Evolutionary conservation across 2,113 vertebrate species (phyloP).

Genomic region (Cyanocitta stelleri): DNA sequence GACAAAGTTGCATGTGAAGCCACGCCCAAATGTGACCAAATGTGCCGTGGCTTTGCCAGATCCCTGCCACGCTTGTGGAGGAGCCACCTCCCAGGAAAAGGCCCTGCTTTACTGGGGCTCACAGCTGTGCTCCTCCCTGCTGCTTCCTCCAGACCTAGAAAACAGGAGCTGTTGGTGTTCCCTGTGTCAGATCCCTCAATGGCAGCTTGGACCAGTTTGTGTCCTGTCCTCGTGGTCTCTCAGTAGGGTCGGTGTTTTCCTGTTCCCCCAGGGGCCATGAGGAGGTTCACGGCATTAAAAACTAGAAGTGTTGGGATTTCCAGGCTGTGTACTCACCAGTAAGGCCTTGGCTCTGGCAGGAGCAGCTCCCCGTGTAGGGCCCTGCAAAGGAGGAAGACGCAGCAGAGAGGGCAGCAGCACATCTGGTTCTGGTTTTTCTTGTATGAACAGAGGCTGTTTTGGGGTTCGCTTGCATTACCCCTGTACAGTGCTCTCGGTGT

Average conservation of each 20-base stretch:
- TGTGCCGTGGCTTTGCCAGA: rapidly evolving
- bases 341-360: not conserved
- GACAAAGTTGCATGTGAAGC: not conserved
- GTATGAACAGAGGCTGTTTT: not conserved
- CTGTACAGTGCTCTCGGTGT: rapidly evolving
- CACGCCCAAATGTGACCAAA: rapidly evolving
- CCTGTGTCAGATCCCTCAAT: rapidly evolving
- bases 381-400: not conserved
- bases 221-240: not conserved
- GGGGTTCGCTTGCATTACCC: not conserved
- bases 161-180: not conserved
- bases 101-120: not conserved
- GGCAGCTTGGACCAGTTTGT: not conserved
- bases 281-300: not conserved
- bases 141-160: not conserved
- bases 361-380: not conserved
- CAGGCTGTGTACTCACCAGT: not conserved
- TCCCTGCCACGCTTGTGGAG: not conserved
- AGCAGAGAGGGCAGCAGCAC: not conserved
- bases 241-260: not conserved
- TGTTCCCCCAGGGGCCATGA: rapidly evolving
- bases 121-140: not conserved
- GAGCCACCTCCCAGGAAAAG: not conserved
- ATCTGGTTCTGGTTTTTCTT: not conserved
- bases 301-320: not conserved